Conservation (phyloP, 2,888 invertebrate species). For the Oligia fasciuncula region DNA sequence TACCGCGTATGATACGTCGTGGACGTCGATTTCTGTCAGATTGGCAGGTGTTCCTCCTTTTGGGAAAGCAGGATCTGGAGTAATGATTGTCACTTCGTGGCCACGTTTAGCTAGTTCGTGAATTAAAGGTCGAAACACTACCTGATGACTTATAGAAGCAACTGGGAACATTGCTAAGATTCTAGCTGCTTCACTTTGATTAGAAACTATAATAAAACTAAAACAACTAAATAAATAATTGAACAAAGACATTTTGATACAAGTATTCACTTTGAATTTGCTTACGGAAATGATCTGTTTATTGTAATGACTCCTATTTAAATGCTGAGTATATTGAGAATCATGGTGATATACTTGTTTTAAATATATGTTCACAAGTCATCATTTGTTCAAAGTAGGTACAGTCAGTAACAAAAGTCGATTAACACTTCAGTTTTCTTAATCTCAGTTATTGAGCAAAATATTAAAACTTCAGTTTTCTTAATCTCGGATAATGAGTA, state of each 20-base stretch:
- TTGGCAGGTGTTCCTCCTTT: constrained; percentile 74
- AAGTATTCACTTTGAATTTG: not conserved
- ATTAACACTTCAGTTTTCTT: too few relatives aligned
- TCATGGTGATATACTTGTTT: not conserved
- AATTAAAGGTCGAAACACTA: constrained; percentile 41
- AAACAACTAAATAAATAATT: not conserved
- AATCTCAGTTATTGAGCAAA: too few relatives aligned
- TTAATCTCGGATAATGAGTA: too few relatives aligned
- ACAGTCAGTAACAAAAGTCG: too few relatives aligned
- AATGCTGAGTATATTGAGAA: not conserved
- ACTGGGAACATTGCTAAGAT: constrained; percentile 37
- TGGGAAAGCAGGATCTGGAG: constrained; percentile 46
- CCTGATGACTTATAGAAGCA: constrained; percentile 43
- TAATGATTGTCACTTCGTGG: constrained; percentile 45
- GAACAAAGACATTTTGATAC: constrained; percentile 8
- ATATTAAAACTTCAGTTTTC: too few relatives aligned
- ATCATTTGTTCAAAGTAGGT: too few relatives aligned
- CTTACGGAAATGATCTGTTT: not conserved
- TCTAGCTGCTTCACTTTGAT: constrained; percentile 27
- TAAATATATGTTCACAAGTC: not conserved
- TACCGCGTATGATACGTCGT: constrained; percentile 73
- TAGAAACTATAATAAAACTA: constrained; percentile 3
- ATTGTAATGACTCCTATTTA: not conserved
- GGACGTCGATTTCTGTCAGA: constrained; percentile 76
- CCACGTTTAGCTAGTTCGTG: constrained; percentile 30